Base-by-base conservation (phyloP, 2,888 invertebrate species). In the Thumatha senex region DNA sequence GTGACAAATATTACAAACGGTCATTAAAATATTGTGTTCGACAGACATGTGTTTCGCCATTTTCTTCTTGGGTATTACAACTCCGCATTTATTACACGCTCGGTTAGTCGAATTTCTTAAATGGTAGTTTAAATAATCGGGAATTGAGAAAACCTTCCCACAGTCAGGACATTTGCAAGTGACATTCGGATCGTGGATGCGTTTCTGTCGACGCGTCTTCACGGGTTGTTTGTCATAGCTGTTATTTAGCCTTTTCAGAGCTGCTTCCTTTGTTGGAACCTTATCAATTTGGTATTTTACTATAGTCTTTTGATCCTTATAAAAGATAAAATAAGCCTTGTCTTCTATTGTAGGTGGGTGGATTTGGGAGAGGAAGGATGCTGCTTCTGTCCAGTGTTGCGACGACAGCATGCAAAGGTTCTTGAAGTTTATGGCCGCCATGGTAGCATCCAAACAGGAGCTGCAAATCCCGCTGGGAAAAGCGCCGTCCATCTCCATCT, bases 401-500 rank as follows among this genome's bases (percentile, higher is more conserved):
- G 62, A 54, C 0, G 89, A 86, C 36, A 72, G 65, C 14, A 58
- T 54, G 67, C 78, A 80, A 35, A 86, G 70, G 33, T 75, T 72
- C 43, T 63, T 72, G 76, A 89, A 85, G 51, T 65, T 65, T 30
- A 71, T 59, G 1, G 84, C 81, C 0, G 74, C 67, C 33, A 82
- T 38, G 46, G 78, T 68, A 50, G 74, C 78, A 45, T 78, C 73
- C 12, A 70, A 70, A 70, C 89, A 90, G 44, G 47, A 47, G 53
- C 71, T 59, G 80, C 89, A 90, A 40, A 82, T 59, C 24, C 83
- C 80, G 34, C 67, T 61, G 44, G 89, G 89, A 56, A 89, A 67
- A 7, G 63, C 76, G 13, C 63, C 49, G 57, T 80, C 82, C 61
- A 80, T 73, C 67, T 69, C 78, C 68, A 90, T 79, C 89, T 90